Evolutionary conservation across 2,797 vertebrate species (phyloP).

Genomic region (Atherinosoma microstoma): DNA sequence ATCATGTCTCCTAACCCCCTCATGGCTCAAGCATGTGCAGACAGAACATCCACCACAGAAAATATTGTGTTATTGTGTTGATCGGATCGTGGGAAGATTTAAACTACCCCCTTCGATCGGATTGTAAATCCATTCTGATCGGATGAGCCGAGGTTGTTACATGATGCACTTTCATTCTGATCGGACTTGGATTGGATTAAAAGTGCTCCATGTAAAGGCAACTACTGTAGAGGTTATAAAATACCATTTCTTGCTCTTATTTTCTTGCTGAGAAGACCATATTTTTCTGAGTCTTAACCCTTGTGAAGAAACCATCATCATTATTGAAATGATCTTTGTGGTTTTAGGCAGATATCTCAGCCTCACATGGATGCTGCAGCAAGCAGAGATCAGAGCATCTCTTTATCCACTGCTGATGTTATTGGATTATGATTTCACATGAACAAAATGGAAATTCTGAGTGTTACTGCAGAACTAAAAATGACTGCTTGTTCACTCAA

Average conservation of each 20-base stretch:
- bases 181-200: no score
- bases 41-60: no score
- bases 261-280: not conserved
- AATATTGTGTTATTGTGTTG: no score
- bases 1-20: no score
- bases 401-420: not conserved
- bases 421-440: not conserved
- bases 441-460: not conserved
- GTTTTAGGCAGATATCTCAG: not conserved
- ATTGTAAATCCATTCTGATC: no score
- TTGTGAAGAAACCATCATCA: not conserved
- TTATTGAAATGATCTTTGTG: not conserved
- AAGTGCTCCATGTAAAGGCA: not conserved
- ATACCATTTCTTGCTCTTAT: not conserved
- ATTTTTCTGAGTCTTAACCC: not conserved
- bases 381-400: not conserved
- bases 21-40: no score
- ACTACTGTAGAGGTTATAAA: not conserved
- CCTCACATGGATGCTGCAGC: not conserved
- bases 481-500: not conserved
- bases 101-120: no score
- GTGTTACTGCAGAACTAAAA: not conserved
- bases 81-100: no score
- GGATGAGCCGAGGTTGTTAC: no score
- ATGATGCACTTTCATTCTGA: no score